phyloP scores from a whole-genome alignment of 2,888 invertebrate species.

The Aspidapion aeneum region DNA sequence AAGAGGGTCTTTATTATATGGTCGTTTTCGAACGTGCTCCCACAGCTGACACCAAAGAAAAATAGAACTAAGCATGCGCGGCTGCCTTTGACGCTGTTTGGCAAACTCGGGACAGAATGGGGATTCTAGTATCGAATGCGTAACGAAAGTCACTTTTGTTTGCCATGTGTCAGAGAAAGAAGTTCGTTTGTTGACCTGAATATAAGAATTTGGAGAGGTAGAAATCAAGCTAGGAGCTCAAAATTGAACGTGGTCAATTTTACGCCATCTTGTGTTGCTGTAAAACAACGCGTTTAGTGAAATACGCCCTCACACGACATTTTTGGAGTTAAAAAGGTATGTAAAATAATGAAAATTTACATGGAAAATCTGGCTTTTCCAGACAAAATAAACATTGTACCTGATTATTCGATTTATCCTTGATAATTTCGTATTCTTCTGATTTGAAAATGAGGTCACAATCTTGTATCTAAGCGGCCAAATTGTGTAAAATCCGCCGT shows the following conservation, averaged over 20 bases:
- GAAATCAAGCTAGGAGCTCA: not conserved
- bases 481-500: not conserved
- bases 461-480: not conserved
- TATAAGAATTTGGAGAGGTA: not conserved
- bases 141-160: not conserved
- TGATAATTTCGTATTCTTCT: not conserved
- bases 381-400: not conserved
- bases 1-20: too few relatives aligned
- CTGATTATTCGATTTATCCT: not conserved
- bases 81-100: not conserved
- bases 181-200: too few relatives aligned
- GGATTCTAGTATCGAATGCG: not conserved
- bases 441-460: not conserved
- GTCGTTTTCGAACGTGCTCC: not conserved
- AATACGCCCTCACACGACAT: conserved; percentile 59
- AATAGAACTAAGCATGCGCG: not conserved
- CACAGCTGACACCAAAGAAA: not conserved
- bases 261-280: conserved; percentile 49
- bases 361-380: not conserved
- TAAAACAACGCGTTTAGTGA: conserved; percentile 46
- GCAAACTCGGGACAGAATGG: not conserved
- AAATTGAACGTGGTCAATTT: not conserved
- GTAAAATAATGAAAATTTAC: conserved; percentile 29
- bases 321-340: conserved; percentile 50
- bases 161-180: not conserved